Evolutionary conservation across 2,888 invertebrate genomes (phyloP).

Genomic region (Drosophila neonasuta): DNA sequence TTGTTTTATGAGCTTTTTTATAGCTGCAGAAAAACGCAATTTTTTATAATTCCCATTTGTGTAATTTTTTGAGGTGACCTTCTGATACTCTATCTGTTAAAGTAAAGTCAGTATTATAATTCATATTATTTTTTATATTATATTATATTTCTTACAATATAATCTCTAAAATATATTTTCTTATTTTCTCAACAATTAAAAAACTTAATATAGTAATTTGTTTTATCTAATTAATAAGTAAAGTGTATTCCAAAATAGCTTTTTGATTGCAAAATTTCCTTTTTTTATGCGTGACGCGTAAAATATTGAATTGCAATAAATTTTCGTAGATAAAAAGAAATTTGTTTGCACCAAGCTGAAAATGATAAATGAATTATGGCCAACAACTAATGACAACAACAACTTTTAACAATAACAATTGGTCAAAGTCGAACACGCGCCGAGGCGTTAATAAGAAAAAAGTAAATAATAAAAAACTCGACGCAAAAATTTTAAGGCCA

Average conservation of each 20-base stretch:
- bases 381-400: conserved; percentile 14
- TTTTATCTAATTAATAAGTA: neutral
- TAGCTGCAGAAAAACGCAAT: neutral
- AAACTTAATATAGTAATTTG: no score
- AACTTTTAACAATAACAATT: conserved; percentile 21
- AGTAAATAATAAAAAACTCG: conserved; percentile 3
- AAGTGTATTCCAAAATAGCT: neutral
- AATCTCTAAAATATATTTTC: no score
- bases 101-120: no score
- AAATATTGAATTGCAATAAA: conserved; percentile 41
- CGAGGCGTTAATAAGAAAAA: conserved; percentile 38
- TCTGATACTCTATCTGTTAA: conserved; percentile 1
- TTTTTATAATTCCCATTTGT: neutral
- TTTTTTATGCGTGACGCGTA: conserved; percentile 27
- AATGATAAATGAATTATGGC: conserved; percentile 57
- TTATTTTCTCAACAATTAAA: no score
- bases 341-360: conserved; percentile 19
- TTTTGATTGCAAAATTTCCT: neutral
- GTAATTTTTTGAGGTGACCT: neutral
- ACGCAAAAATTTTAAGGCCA: conserved; percentile 49
- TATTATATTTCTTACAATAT: neutral
- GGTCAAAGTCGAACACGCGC: conserved; percentile 44
- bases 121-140: neutral
- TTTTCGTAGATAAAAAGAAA: conserved; percentile 26
- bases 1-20: conserved; percentile 10